Base-by-base conservation (phyloP, 1,140 invertebrate genomes). In the Drosophila guanche region DNA sequence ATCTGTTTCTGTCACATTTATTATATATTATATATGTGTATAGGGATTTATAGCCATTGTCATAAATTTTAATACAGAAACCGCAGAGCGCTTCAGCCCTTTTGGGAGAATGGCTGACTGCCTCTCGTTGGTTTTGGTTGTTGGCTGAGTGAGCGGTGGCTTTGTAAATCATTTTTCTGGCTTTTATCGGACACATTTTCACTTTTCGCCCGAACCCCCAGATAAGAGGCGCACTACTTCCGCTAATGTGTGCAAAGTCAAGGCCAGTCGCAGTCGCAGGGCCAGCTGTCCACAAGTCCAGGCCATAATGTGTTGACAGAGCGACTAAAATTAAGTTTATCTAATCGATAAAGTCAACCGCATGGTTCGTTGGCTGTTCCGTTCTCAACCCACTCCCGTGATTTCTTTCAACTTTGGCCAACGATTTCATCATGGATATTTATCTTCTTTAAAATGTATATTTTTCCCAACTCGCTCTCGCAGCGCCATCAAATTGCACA, bases 281-380 rank as follows among this genome's bases (percentile, higher is more conserved):
- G 33, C 33, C 33, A 37, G 33, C 33, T 37, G 33, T 37, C 33
- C 16, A 48, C 37, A 61, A 47, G 67, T 71, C 41, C 52, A 23
- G 22, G 51, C 33, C 33, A 2, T 48, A 75, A 56, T 76, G 55
- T 81, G 72, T 77, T 65, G 53, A 70, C 53, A 66, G 45, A 59
- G 43, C 45, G 81, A 81, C 83, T 86, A 86, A 88, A 86, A 88
- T 86, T 88, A 88, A 83, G 76, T 79, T 88, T 88, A 88, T 88
- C 83, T 88, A 88, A 88, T 88, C 83, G 83, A 88, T 88, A 76
- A 66, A 56, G 68, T 47, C 63, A 63, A 40, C 56, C 42, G 56
- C 68, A 72, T 77, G 75, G 75, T 73, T 70, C 60, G 58, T 42
- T 68, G 52, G 27, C 71, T 53, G 46, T n/a, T 27, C 65, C 47